Evolutionary conservation across 2,113 vertebrate species (phyloP).

Genomic region (Caranx ignobilis): DNA sequence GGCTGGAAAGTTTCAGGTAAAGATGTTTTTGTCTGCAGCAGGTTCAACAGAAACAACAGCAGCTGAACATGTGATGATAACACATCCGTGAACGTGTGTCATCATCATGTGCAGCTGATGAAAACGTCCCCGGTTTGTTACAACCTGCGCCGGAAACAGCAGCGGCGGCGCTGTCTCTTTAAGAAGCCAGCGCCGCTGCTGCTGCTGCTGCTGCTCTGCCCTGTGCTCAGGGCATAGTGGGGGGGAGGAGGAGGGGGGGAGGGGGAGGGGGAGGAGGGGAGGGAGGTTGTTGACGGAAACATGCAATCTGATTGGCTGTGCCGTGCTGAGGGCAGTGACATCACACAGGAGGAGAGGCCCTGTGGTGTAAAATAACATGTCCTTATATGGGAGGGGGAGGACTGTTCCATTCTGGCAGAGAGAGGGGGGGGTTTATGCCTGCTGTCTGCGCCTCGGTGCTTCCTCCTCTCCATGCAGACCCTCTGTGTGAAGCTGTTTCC

Average conservation of each 20-base stretch:
- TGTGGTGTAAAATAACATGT: slow-evolving; percentile 87
- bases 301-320: slow-evolving; percentile 70
- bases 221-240: slow-evolving; percentile 65
- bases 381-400: slow-evolving; percentile 82
- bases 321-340: slow-evolving; percentile 63
- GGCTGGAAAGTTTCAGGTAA: neutral
- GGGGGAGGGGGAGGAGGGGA: slow-evolving; percentile 38
- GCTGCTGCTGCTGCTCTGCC: slow-evolving; percentile 47
- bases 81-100: slow-evolving; percentile 60
- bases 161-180: slow-evolving; percentile 75
- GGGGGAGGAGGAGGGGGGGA: slow-evolving; percentile 62
- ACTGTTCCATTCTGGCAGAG: slow-evolving; percentile 70
- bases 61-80: slow-evolving; percentile 35
- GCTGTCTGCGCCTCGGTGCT: neutral
- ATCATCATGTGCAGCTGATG: slow-evolving; percentile 57
- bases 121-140: slow-evolving; percentile 51
- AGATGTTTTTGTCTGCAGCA: too few species aligned
- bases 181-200: slow-evolving; percentile 70
- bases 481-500: too few species aligned
- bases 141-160: slow-evolving; percentile 22
- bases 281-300: slow-evolving; percentile 73
- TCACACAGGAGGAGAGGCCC: slow-evolving; percentile 79
- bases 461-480: neutral
- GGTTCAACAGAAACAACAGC: too few species aligned
- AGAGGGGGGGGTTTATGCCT: slow-evolving; percentile 60